These are phyloP conservation scores for Phalacrocorax brasilianus DNA, from an alignment of 2,113 vertebrate genomes.

Conservation along the genomic window DNA sequence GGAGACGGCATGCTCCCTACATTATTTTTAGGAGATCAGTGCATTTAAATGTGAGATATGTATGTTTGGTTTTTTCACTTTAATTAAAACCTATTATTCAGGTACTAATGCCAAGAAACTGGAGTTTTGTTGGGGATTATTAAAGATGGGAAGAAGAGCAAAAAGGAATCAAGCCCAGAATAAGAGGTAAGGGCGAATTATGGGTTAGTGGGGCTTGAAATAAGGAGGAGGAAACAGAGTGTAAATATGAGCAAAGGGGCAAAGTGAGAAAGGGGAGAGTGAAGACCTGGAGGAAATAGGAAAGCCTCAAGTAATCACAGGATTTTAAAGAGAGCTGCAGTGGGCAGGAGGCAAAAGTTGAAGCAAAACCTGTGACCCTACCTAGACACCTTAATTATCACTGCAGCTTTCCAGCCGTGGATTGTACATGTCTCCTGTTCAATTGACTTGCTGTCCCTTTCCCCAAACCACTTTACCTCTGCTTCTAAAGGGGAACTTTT, in stretches of 20 bases:
- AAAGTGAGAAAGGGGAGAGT: background rate
- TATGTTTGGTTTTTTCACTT: background rate
- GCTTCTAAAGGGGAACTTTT: conserved; percentile 18
- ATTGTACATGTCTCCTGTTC: background rate
- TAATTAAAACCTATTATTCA: background rate
- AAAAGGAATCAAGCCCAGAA: background rate
- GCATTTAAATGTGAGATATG: background rate
- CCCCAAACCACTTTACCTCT: conserved; percentile 10
- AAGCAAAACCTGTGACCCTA: conserved; percentile 22
- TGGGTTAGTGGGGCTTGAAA: background rate
- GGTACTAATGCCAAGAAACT: background rate
- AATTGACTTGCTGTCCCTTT: conserved; percentile 40
- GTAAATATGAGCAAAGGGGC: background rate
- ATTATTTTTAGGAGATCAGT: background rate
- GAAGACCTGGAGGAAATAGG: background rate
- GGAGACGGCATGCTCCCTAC: background rate
- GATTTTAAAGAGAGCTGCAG: background rate
- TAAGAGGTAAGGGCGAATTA: background rate
- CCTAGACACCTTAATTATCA: conserved; percentile 27
- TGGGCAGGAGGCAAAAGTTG: conserved; percentile 4
- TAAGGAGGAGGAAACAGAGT: background rate
- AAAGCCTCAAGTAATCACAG: conserved; percentile 20
- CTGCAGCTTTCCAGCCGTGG: background rate
- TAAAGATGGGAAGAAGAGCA: background rate
- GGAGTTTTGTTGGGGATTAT: background rate